Base-by-base conservation (phyloP, 1,140 invertebrate genomes). In the Prorops nasuta region DNA sequence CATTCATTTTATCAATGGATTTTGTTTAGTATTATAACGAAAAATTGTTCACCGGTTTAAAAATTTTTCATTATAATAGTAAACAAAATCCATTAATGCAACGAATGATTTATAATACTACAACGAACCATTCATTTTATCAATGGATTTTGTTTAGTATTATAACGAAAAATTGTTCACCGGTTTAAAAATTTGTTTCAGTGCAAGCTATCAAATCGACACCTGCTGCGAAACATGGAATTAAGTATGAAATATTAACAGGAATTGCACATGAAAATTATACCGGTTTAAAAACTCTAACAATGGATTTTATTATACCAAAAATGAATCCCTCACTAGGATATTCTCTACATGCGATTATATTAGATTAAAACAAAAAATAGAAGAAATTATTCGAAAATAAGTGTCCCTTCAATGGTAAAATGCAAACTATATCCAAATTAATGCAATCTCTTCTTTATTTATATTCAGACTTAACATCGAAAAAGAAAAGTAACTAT, bases 401-500 rank as follows among this genome's bases (percentile, higher is more conserved):
- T 8, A 43, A 43, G 15, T 43, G 41, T 43, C 38, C 38, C 4
- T 40, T 17, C 14, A 7, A 18, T 7, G 38, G 38, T 40, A 28
- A 10, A 28, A 6, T 10, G 4, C 10, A 6, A 10, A 4, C 24
- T 28, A 10, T 28, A 28, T 6, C 4, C 10, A 10, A 28, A 28
- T 4, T 28, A 6, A 4, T 28, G 4, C 24, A 4, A 6, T 6
- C 4, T 6, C 24, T 28, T 28, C 4, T 6, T 28, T 28, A 28
- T 28, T 6, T 28, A 4, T 10, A 28, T 6, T 6, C 24, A 28
- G 15, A 40, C 18, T 17, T 40, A 17, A 18, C 1, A 9, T 40
- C 36, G 15, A 45, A 45, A 36, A 10, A 19, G 21, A 45, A 45
- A n/a, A 15, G 36, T 45, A 45, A 45, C 19, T 45, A 45, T 14